These are phyloP conservation scores for Phasianus colchicus DNA, from an alignment of 2,113 vertebrate species.

Conservation along the genomic window DNA sequence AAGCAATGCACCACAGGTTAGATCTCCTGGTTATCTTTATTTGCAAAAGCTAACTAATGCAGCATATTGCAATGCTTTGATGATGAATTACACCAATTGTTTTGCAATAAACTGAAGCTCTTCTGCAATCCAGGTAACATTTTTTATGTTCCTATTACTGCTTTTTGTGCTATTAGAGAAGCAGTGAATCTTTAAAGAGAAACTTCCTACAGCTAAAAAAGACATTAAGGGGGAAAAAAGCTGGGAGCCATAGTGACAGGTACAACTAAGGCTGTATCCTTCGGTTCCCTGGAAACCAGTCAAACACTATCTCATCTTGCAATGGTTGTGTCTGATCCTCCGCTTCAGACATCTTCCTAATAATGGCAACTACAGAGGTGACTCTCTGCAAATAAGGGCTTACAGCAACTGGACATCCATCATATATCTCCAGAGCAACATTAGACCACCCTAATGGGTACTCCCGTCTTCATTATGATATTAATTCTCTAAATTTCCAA, in stretches of 20 bases:
- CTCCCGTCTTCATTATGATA: slow-evolving; percentile 96
- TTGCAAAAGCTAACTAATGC: slow-evolving; percentile 57
- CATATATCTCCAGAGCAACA: slow-evolving; percentile 94
- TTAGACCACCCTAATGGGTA: slow-evolving; percentile 96
- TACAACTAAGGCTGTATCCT: slow-evolving; percentile 85
- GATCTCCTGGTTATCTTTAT: slow-evolving; percentile 56
- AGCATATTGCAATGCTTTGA: slow-evolving; percentile 58
- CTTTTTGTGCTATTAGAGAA: slow-evolving; percentile 78
- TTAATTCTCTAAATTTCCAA: slow-evolving; percentile 96
- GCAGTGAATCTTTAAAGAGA: slow-evolving; percentile 81
- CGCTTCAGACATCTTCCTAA: slow-evolving; percentile 92
- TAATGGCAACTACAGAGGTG: slow-evolving; percentile 96
- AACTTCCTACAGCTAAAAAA: slow-evolving; percentile 85
- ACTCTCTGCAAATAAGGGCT: slow-evolving; percentile 95
- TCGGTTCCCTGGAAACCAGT: slow-evolving; percentile 91
- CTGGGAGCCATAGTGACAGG: slow-evolving; percentile 90
- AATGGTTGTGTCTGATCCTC: slow-evolving; percentile 87
- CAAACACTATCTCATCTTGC: slow-evolving; percentile 93
- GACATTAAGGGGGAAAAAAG: slow-evolving; percentile 85
- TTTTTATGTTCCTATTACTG: slow-evolving; percentile 74
- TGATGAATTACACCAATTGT: slow-evolving; percentile 54
- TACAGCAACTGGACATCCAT: slow-evolving; percentile 93
- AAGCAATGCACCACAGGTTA: background rate
- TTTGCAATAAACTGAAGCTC: slow-evolving; percentile 67
- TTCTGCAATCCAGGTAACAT: slow-evolving; percentile 70